These are phyloP conservation scores for Cephalopholis sonnerati DNA, from an alignment of 2,113 vertebrate genomes.

Conservation along the genomic window DNA sequence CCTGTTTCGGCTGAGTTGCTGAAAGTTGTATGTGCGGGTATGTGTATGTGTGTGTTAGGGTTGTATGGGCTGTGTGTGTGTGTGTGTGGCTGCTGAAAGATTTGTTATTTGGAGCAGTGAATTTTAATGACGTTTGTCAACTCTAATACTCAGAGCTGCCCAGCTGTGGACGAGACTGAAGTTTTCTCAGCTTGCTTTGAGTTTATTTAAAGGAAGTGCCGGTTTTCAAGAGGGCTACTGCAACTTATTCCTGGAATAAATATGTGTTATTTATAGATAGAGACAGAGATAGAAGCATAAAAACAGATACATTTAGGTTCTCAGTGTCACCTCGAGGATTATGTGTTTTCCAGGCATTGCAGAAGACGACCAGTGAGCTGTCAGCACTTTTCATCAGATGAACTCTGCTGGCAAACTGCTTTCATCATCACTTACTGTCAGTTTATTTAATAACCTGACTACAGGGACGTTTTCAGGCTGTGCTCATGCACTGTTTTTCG, in stretches of 20 bases:
- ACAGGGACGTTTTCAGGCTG: not conserved
- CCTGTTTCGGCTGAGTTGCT: conserved; percentile 66
- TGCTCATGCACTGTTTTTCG: too few species aligned
- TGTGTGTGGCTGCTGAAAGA: conserved; percentile 69
- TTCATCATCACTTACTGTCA: not conserved
- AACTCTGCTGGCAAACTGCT: conserved; percentile 13
- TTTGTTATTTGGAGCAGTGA: conserved; percentile 70
- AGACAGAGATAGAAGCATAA: conserved; percentile 2
- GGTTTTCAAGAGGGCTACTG: conserved; percentile 46
- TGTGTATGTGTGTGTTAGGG: conserved; percentile 10
- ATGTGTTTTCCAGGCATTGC: conserved; percentile 1
- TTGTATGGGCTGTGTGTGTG: conserved; percentile 8
- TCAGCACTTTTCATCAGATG: conserved; percentile 31
- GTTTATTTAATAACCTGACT: conserved; percentile 4
- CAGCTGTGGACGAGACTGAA: conserved; percentile 59
- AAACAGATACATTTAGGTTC: conserved; percentile 5
- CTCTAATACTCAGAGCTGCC: conserved; percentile 65
- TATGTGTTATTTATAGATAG: conserved; percentile 33
- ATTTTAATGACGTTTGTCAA: conserved; percentile 81
- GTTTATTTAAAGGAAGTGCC: conserved; percentile 73
- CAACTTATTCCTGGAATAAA: conserved; percentile 30
- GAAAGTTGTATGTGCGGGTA: conserved; percentile 44
- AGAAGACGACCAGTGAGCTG: conserved; percentile 5
- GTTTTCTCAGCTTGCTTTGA: conserved; percentile 64
- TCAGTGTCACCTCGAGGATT: not conserved